A percentile compares a stretch with the other conserved stretches of the same genome.
Evolutionary conservation across 2,797 vertebrate genomes (phyloP).

Genomic region (Phrynocephalus guinanensis): DNA sequence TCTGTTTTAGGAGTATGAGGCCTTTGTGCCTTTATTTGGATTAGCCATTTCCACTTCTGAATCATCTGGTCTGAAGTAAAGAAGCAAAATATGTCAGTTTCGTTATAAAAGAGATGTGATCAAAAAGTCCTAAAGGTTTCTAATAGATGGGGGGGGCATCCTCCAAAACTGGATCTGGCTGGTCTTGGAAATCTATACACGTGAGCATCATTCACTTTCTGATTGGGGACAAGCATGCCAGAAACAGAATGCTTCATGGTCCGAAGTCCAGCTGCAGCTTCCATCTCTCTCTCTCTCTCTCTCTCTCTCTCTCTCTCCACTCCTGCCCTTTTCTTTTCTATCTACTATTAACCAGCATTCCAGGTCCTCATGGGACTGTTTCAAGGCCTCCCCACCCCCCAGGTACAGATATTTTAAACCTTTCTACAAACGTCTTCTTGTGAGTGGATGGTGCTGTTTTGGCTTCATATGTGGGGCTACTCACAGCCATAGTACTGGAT

Average conservation of each 20-base stretch:
- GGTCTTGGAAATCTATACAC: slow-evolving; percentile 12
- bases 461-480: neutral
- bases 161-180: slow-evolving; percentile 22
- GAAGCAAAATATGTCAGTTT: slow-evolving; percentile 6
- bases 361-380: neutral
- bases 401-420: neutral
- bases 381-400: too few species aligned
- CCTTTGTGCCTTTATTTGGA: slow-evolving; percentile 16
- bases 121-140: too few species aligned
- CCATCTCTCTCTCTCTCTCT: neutral
- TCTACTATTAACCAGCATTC: neutral
- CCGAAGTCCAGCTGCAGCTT: neutral
- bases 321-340: neutral
- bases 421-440: neutral
- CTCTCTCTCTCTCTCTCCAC: neutral
- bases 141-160: too few species aligned
- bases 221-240: neutral
- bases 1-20: slow-evolving; percentile 14
- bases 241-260: neutral
- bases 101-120: neutral
- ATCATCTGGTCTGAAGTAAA: neutral
- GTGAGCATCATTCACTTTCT: slow-evolving; percentile 15
- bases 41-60: slow-evolving; percentile 35
- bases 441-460: too few species aligned
- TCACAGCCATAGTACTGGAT: neutral